Evolutionary conservation across 1,140 invertebrate genomes (phyloP).

Genomic region (Asobara japonica): DNA sequence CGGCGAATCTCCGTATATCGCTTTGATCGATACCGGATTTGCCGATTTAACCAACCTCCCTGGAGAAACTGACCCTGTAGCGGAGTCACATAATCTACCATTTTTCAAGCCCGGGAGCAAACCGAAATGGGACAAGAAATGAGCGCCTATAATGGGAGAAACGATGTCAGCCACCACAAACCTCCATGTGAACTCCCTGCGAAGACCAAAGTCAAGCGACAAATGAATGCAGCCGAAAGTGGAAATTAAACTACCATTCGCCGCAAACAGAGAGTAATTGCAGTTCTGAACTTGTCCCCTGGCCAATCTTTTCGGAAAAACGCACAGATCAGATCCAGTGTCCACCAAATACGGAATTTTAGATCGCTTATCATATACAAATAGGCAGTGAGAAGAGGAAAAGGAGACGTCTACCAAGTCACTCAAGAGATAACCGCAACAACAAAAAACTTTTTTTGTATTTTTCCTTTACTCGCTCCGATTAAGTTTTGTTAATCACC

Average conservation of each 20-base stretch:
- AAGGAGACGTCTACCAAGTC: conserved; percentile 31
- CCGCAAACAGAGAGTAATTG: conserved; percentile 34
- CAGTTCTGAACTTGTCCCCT: conserved; percentile 13
- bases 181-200: conserved; percentile 49
- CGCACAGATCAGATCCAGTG: conserved; percentile 48
- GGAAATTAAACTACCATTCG: conserved; percentile 38
- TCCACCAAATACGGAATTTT: conserved; percentile 42
- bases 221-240: conserved; percentile 52
- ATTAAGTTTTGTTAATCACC: no score
- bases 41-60: not conserved
- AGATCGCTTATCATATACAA: conserved; percentile 40
- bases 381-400: conserved; percentile 20
- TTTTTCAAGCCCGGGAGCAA: conserved; percentile 50
- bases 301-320: conserved; percentile 34
- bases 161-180: conserved; percentile 60
- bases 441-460: no score
- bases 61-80: conserved; percentile 24
- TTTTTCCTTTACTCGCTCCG: no score
- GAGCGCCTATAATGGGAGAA: conserved; percentile 56
- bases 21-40: not conserved
- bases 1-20: not conserved
- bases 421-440: no score
- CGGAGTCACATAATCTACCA: conserved; percentile 44
- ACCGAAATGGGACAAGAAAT: conserved; percentile 54
- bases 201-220: conserved; percentile 39